Percentiles rank a stretch among this genome's conserved stretches.
Conservation (phyloP, 2,113 vertebrate species). For the Rhynchopsitta pachyrhyncha region DNA sequence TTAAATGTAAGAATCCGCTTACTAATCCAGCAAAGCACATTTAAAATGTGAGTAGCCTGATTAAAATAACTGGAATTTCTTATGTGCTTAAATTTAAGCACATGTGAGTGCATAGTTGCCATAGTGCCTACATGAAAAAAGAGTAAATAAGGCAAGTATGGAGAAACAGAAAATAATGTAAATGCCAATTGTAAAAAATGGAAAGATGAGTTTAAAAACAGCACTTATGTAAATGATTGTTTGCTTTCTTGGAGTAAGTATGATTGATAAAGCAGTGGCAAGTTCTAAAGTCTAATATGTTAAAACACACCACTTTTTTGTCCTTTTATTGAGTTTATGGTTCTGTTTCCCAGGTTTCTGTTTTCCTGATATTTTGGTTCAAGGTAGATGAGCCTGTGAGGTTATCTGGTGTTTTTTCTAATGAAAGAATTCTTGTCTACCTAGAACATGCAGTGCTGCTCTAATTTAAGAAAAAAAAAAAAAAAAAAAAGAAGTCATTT, state of each 20-base stretch:
- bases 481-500: neutral
- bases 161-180: neutral
- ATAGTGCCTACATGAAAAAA: neutral
- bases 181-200: neutral
- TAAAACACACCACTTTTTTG: neutral
- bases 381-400: neutral
- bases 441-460: neutral
- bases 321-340: neutral
- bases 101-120: neutral
- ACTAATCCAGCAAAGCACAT: neutral
- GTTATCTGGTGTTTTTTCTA: neutral
- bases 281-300: neutral
- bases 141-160: neutral
- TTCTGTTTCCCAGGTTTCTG: neutral
- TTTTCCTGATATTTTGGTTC: neutral
- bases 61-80: neutral
- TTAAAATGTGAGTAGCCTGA: neutral
- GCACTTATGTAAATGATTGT: neutral
- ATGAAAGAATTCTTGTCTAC: neutral
- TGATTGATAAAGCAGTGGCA: neutral
- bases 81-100: neutral
- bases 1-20: neutral
- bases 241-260: neutral
- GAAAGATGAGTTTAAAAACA: neutral
- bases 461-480: neutral